Evolutionary conservation across 2,113 vertebrate genomes (phyloP), one percentile per base, ranked within the genome.

Genomic region (Mesitornis unicolor): DNA sequence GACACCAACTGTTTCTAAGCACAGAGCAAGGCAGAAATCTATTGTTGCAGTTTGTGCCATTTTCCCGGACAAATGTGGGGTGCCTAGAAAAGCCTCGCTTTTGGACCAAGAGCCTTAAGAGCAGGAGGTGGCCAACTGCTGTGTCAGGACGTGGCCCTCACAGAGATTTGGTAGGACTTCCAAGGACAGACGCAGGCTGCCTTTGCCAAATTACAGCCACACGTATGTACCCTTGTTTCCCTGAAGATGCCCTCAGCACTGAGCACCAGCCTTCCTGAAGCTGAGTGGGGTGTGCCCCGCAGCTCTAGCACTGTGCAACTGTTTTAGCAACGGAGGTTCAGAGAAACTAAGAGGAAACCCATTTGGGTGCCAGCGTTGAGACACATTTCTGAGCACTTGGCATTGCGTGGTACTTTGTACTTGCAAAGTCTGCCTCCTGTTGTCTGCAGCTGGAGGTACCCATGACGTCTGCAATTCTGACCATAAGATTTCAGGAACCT

Each of bases 401-500:
- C 2, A 8, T 28, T 16, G 17, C 0, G 0, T 8, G 14, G 51
- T 3, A 33, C 29, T 2, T 67, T 78, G 60, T 16, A 24, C 35
- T 77, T 74, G 77, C 31, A 35, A 43, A 87, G 68, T 42, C 73
- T 89, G 68, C 77, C 12, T 33, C 91, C 88, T 75, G 19, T 90
- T 87, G 84, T 80, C 13, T 1, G 47, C 78, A 54, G n/a, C 47
- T 67, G 74, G 87, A 87, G 54, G 31, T 57, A 63, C 28, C 7
- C 3, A 13, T 16, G 59, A 51, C 1, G 0, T 31, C 69, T 18
- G 42, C 31, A 36, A 47, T 38, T 29, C 53, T 29, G 54, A 21
- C 13, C 2, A 0, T 3, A 18, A n/a, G 73, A 25, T 22, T 59
- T 45, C 57, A 76, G 57, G 29, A n/a, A 50, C 28, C 47, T 25